These are phyloP conservation scores for Yasuhikotakia modesta DNA, from an alignment of 2,797 vertebrate species.

Conservation along the genomic window DNA sequence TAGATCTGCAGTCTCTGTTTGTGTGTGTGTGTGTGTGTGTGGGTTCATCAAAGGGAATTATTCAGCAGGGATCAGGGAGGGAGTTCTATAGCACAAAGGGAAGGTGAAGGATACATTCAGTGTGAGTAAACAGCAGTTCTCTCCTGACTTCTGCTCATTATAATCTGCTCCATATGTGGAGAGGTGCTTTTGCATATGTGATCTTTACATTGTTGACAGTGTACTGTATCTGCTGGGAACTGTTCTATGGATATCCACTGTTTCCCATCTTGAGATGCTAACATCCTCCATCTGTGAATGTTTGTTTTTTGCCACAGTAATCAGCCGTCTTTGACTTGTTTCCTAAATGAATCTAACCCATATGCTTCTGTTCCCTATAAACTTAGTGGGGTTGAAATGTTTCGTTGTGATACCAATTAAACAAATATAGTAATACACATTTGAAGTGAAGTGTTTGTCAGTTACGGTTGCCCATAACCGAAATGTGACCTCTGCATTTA, in stretches of 20 bases:
- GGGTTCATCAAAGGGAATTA: slow-evolving; percentile 76
- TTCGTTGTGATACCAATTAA: too few relatives aligned
- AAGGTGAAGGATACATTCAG: slow-evolving; percentile 62
- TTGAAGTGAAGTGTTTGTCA: too few relatives aligned
- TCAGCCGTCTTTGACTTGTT: neutral
- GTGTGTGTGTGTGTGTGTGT: slow-evolving; percentile 24
- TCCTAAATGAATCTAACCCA: neutral
- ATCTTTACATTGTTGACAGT: slow-evolving; percentile 1
- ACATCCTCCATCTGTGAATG: slow-evolving; percentile 11
- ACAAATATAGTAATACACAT: too few relatives aligned
- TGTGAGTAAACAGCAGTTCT: slow-evolving; percentile 51
- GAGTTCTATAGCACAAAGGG: slow-evolving; percentile 64
- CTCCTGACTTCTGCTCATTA: slow-evolving; percentile 37
- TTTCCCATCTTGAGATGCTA: neutral
- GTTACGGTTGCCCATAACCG: too few relatives aligned
- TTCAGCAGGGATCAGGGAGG: slow-evolving; percentile 65
- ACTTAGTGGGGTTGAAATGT: too few relatives aligned
- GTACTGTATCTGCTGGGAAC: neutral
- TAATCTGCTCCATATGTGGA: slow-evolving; percentile 14
- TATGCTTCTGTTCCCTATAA: neutral
- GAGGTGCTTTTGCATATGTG: neutral
- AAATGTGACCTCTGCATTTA: too few relatives aligned
- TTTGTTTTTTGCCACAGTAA: neutral
- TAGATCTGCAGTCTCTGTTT: neutral
- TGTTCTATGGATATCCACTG: neutral